phyloP scores from a whole-genome alignment of 2,113 vertebrate genomes.

The Scatophagus argus region DNA sequence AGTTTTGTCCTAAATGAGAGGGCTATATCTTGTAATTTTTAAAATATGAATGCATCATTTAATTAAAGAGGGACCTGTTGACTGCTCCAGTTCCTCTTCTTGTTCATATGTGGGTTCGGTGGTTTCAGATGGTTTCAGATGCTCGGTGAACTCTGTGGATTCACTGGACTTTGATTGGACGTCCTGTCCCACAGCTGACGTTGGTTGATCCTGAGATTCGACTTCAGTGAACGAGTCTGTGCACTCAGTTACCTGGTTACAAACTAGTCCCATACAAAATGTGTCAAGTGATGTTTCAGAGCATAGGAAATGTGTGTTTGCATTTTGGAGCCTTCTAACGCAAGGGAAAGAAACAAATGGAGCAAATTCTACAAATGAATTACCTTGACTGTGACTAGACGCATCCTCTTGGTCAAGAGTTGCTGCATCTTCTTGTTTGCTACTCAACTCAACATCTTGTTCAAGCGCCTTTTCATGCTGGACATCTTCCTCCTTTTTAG shows the following conservation, averaged over 20 bases:
- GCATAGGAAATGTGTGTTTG: neutral
- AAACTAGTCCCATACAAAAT: slow-evolving; percentile 36
- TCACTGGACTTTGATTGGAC: slow-evolving; percentile 29
- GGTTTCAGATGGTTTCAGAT: slow-evolving; percentile 10
- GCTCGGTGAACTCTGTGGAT: slow-evolving; percentile 8
- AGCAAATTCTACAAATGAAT: neutral
- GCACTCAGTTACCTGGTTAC: slow-evolving; percentile 33
- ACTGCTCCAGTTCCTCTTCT: slow-evolving; percentile 63
- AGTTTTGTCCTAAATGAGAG: neutral
- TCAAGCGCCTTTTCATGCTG: slow-evolving; percentile 28
- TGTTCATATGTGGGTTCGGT: slow-evolving; percentile 19
- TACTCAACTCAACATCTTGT: neutral
- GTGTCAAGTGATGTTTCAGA: neutral
- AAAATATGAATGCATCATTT: neutral
- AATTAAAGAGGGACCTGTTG: slow-evolving; percentile 59
- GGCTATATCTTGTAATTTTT: neutral
- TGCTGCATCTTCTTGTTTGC: slow-evolving; percentile 20
- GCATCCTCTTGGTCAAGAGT: slow-evolving; percentile 26
- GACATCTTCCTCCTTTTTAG: neutral
- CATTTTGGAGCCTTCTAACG: neutral
- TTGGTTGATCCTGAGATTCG: slow-evolving; percentile 24
- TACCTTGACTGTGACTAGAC: slow-evolving; percentile 40
- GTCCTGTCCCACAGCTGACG: neutral
- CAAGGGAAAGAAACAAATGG: neutral
- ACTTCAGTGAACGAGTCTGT: slow-evolving; percentile 11